Percentiles rank a stretch among this genome's conserved stretches.
Evolutionary conservation across 2,113 vertebrate genomes (phyloP).

Genomic region (Tragelaphus buxtoni): DNA sequence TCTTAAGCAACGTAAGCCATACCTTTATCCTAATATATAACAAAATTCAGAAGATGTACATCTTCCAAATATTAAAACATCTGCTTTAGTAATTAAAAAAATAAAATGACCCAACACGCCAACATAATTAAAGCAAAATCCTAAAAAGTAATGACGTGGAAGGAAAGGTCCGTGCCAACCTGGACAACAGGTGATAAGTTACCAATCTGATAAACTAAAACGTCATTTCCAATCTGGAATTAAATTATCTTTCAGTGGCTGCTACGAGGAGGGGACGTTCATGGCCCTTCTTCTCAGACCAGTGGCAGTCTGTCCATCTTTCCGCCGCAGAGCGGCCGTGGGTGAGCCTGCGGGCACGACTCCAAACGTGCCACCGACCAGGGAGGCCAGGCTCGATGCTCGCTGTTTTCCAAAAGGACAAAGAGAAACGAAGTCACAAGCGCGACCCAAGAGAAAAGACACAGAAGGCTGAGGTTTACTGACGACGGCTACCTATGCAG

Average conservation of each 20-base stretch:
- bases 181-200: constrained; percentile 90
- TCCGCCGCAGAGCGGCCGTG: constrained; percentile 27
- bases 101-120: constrained; percentile 56
- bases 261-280: constrained; percentile 58
- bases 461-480: constrained; percentile 48
- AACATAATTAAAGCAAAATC: constrained; percentile 77
- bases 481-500: constrained; percentile 44
- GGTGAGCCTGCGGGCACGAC: background rate
- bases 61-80: constrained; percentile 62
- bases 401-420: constrained; percentile 10
- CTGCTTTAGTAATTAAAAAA: constrained; percentile 49
- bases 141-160: constrained; percentile 68
- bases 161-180: constrained; percentile 85
- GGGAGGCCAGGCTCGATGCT: background rate
- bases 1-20: constrained; percentile 74
- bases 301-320: constrained; percentile 48
- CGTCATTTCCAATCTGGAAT: constrained; percentile 98
- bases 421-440: constrained; percentile 33
- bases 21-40: constrained; percentile 69
- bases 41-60: constrained; percentile 65
- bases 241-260: constrained; percentile 79
- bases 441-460: constrained; percentile 47
- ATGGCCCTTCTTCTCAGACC: constrained; percentile 14
- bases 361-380: background rate
- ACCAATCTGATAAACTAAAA: constrained; percentile 99